phyloP scores from a whole-genome alignment of 2,888 invertebrate species.

The Pogonocherus hispidulus region DNA sequence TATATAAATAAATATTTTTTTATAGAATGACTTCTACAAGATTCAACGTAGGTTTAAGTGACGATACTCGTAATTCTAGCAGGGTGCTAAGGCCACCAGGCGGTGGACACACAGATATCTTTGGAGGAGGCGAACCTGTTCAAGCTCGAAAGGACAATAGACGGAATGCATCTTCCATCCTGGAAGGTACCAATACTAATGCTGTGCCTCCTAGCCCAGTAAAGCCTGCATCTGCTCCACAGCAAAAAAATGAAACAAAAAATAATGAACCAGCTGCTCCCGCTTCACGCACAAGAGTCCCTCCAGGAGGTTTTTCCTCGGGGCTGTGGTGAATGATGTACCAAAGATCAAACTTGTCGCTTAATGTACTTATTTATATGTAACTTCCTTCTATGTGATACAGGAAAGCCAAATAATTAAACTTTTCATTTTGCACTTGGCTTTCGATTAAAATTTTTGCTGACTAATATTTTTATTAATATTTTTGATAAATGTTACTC shows the following conservation, averaged over 20 bases:
- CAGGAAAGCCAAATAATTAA: constrained; percentile 20
- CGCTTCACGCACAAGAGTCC: constrained; percentile 51
- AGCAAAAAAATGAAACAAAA: neutral
- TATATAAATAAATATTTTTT: too few relatives aligned
- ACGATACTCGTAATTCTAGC: constrained; percentile 60
- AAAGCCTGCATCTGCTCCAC: constrained; percentile 37
- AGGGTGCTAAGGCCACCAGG: constrained; percentile 70
- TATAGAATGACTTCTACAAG: constrained; percentile 64
- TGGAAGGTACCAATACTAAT: constrained; percentile 56
- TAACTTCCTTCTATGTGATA: constrained; percentile 25
- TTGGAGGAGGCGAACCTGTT: constrained; percentile 55
- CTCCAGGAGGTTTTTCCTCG: constrained; percentile 61
- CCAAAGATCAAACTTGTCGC: neutral
- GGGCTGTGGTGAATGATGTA: constrained; percentile 57
- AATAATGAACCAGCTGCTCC: constrained; percentile 35
- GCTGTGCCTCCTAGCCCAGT: constrained; percentile 38
- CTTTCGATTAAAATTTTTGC: constrained; percentile 19
- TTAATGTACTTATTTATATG: constrained; percentile 30
- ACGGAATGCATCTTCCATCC: constrained; percentile 60
- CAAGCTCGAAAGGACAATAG: constrained; percentile 52
- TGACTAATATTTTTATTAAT: constrained; percentile 5
- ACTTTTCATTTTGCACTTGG: constrained; percentile 13
- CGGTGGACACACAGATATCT: constrained; percentile 69
- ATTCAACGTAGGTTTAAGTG: constrained; percentile 57
- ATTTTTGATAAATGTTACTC: neutral